These are phyloP conservation scores for Melierax canorus DNA, from an alignment of 2,113 vertebrate genomes.

Conservation along the genomic window DNA sequence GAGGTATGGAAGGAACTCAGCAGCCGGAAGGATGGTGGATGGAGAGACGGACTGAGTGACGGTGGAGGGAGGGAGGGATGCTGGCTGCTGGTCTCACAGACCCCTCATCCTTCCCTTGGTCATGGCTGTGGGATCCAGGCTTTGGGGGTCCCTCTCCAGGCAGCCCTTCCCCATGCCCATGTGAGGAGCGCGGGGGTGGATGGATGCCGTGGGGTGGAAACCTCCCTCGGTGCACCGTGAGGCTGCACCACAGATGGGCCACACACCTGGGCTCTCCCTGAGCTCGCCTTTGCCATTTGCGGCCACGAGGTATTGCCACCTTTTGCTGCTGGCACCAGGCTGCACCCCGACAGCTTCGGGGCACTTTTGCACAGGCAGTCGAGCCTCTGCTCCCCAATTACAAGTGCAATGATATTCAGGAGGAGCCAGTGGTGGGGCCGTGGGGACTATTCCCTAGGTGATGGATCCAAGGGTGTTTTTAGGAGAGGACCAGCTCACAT, in stretches of 20 bases:
- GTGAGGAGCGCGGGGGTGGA: neutral
- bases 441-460: neutral
- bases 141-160: neutral
- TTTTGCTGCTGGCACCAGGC: neutral
- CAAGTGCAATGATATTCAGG: accelerated
- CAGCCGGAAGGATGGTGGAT: neutral
- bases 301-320: neutral
- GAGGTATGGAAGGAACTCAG: neutral
- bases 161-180: neutral
- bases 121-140: neutral
- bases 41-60: neutral
- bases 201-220: neutral
- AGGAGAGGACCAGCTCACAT: neutral
- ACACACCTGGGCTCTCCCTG: neutral
- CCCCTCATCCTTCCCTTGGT: neutral
- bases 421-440: neutral
- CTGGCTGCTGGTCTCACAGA: neutral
- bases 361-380: neutral
- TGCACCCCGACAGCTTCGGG: neutral
- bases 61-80: neutral
- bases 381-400: neutral
- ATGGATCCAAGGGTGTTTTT: neutral
- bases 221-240: accelerated
- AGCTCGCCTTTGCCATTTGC: neutral
- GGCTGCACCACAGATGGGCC: neutral